Conservation (phyloP, 2,797 vertebrate genomes). For the Muraenolepis orangiensis region DNA sequence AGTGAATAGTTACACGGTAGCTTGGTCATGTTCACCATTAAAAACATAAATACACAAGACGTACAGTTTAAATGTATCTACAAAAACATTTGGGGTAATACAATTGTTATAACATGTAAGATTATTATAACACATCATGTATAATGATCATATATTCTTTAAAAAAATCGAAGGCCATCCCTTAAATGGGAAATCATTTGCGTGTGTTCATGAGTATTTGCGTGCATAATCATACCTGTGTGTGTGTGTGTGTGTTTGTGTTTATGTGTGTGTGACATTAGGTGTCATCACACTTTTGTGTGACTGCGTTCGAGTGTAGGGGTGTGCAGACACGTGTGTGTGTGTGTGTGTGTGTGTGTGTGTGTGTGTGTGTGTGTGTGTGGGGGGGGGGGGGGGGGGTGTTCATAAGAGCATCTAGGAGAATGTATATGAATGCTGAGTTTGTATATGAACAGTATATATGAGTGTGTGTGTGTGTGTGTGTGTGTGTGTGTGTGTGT, state of each 20-base stretch:
- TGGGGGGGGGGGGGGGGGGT: too few species aligned
- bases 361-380: too few species aligned
- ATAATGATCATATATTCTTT: constrained; percentile 37
- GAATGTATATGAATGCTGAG: too few species aligned
- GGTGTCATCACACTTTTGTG: not conserved
- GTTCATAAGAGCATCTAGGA: too few species aligned
- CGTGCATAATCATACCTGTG: not conserved
- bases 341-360: not conserved
- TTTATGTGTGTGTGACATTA: too few species aligned
- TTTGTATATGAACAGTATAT: too few species aligned
- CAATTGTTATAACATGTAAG: too few species aligned
- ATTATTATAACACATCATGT: not conserved
- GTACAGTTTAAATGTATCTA: constrained; percentile 10
- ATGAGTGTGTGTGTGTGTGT: not conserved
- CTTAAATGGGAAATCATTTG: not conserved
- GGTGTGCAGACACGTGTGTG: not conserved
- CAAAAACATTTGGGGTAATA: constrained; percentile 7
- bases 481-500: not conserved
- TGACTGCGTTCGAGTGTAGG: not conserved
- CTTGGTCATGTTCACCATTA: constrained; percentile 48
- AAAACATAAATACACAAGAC: constrained; percentile 67
- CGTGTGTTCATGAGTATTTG: not conserved
- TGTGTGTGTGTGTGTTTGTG: too few species aligned
- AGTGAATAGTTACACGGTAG: constrained; percentile 40
- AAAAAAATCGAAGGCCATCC: not conserved